Evolutionary conservation across 2,888 invertebrate genomes (phyloP).

Genomic region (Coenonympha glycerion): DNA sequence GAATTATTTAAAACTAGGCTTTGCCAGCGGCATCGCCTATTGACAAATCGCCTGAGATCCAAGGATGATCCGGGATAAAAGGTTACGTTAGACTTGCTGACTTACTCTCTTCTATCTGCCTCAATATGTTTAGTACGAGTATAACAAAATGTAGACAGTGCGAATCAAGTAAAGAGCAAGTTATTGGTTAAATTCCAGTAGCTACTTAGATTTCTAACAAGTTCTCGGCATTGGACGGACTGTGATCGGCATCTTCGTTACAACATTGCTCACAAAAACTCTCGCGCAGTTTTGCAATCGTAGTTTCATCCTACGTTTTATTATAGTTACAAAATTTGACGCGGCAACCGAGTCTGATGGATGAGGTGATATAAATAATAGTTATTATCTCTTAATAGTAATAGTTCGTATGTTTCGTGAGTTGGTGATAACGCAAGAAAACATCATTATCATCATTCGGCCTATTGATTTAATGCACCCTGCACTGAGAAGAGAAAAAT

Average conservation of each 20-base stretch:
- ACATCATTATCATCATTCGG: too few species aligned
- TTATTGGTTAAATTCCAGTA: slow-evolving; percentile 15
- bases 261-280: slow-evolving; percentile 20
- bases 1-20: too few species aligned
- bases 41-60: too few species aligned
- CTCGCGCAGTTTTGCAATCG: slow-evolving; percentile 23
- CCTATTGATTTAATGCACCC: too few species aligned
- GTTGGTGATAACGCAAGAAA: background rate
- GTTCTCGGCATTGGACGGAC: background rate
- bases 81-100: too few species aligned
- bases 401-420: background rate
- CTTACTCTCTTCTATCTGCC: too few species aligned
- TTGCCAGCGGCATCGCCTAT: too few species aligned
- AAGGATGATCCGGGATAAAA: too few species aligned
- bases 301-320: slow-evolving; percentile 23
- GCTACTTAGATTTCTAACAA: background rate
- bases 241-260: slow-evolving; percentile 20
- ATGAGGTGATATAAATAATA: background rate
- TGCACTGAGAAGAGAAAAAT: too few species aligned
- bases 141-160: too few species aligned
- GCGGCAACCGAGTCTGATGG: slow-evolving; percentile 6
- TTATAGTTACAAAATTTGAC: slow-evolving; percentile 26
- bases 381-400: background rate
- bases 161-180: slow-evolving; percentile 12
- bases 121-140: too few species aligned